Evolutionary conservation across 2,888 invertebrate species (phyloP).

Genomic region (Aricia artaxerxes): DNA sequence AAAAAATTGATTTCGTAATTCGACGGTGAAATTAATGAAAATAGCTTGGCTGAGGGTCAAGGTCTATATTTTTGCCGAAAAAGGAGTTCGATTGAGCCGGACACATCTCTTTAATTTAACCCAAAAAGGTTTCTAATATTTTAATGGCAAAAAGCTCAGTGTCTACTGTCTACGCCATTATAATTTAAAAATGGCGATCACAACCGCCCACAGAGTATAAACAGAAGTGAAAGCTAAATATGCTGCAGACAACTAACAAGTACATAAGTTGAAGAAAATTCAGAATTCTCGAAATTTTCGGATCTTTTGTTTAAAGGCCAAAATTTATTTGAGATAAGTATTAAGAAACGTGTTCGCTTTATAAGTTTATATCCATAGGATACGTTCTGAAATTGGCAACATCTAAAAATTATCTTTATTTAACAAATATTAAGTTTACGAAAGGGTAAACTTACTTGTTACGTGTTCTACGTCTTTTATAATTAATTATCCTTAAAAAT

Average conservation of each 20-base stretch:
- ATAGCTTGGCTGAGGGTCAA: no score
- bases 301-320: constrained; percentile 57
- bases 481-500: constrained; percentile 22
- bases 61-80: no score
- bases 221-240: constrained; percentile 71
- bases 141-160: constrained; percentile 41
- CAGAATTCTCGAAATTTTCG: constrained; percentile 35
- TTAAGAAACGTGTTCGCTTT: not conserved
- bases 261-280: constrained; percentile 75
- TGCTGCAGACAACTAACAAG: constrained; percentile 64
- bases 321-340: constrained; percentile 50
- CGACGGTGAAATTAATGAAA: no score
- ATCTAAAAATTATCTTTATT: not conserved
- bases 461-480: constrained; percentile 7
- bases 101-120: no score
- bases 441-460: not conserved
- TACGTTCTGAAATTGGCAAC: no score
- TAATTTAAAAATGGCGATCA: constrained; percentile 47
- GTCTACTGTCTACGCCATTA: constrained; percentile 54
- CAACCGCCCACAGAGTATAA: constrained; percentile 60
- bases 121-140: not conserved
- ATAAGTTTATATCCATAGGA: not conserved
- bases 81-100: no score
- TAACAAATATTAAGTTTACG: not conserved
- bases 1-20: no score